These are phyloP conservation scores for Pseudochirops cupreus DNA, from an alignment of 2,797 vertebrate genomes.

Conservation along the genomic window DNA sequence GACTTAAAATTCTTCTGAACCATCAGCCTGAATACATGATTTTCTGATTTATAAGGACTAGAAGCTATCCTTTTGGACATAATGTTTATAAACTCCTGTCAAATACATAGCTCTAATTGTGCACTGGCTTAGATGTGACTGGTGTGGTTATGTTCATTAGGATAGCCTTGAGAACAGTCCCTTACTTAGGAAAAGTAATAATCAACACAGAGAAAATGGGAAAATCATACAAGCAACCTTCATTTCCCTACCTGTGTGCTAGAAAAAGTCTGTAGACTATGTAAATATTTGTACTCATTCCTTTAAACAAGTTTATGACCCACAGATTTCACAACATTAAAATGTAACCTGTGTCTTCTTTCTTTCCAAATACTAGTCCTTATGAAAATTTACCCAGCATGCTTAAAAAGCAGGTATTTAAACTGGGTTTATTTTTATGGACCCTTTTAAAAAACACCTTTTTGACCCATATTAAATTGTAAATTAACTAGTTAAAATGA, in stretches of 20 bases:
- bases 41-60: not conserved
- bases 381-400: not conserved
- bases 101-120: not conserved
- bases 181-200: not conserved
- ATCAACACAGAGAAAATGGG: not conserved
- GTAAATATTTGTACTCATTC: not conserved
- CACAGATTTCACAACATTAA: not conserved
- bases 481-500: conserved; percentile 2
- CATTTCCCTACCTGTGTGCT: not conserved
- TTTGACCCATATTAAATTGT: not conserved
- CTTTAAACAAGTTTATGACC: not conserved
- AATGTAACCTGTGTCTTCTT: not conserved
- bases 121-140: not conserved
- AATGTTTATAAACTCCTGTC: not conserved
- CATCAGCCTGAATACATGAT: not conserved
- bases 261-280: not conserved
- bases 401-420: not conserved
- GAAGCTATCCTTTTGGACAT: not conserved
- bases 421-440: not conserved
- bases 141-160: not conserved
- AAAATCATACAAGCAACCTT: not conserved
- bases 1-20: not conserved
- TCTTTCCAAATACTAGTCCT: not conserved
- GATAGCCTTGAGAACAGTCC: conserved; percentile 30
- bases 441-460: not conserved